Evolutionary conservation across 2,888 invertebrate genomes (phyloP).

Genomic region (Scaptomyza cyrtandrae): DNA sequence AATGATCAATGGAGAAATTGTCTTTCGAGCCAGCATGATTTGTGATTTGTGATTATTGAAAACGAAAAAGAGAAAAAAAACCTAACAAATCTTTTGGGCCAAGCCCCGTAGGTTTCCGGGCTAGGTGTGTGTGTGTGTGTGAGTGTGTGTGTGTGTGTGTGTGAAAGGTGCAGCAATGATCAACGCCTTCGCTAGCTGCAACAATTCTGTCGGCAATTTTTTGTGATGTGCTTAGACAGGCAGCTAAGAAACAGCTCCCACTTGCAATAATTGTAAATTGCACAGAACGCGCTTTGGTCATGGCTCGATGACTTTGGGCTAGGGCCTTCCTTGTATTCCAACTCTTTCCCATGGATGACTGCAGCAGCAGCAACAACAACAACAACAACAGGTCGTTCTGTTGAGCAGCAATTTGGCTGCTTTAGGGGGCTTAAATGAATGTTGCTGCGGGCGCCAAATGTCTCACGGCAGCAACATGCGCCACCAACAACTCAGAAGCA

Average conservation of each 20-base stretch:
- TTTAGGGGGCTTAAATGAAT: constrained; percentile 29
- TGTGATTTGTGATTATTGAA: constrained; percentile 36
- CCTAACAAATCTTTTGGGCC: constrained; percentile 39
- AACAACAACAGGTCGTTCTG: constrained; percentile 14
- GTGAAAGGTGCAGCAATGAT: constrained; percentile 41
- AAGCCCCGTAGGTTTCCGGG: constrained; percentile 47
- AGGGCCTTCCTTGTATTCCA: not conserved
- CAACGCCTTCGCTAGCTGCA: constrained; percentile 33
- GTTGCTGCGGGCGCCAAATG: constrained; percentile 40
- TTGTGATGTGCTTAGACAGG: constrained; percentile 32
- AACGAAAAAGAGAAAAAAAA: constrained; percentile 16
- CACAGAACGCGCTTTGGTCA: constrained; percentile 44
- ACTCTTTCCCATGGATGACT: constrained; percentile 24
- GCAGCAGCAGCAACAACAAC: constrained; percentile 23
- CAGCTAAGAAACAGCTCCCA: constrained; percentile 32
- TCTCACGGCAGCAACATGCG: constrained; percentile 31
- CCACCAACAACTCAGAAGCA: too few relatives aligned
- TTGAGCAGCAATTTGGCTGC: constrained; percentile 31
- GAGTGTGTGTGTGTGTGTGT: constrained; percentile 25
- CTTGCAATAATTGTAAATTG: constrained; percentile 58
- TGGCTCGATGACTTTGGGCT: constrained; percentile 28
- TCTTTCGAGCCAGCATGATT: constrained; percentile 8
- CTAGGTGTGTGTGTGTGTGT: constrained; percentile 23
- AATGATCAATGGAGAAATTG: not conserved
- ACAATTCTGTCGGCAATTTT: constrained; percentile 24